Conservation (phyloP, 1,140 invertebrate species). For the Coptotermes formosanus region DNA sequence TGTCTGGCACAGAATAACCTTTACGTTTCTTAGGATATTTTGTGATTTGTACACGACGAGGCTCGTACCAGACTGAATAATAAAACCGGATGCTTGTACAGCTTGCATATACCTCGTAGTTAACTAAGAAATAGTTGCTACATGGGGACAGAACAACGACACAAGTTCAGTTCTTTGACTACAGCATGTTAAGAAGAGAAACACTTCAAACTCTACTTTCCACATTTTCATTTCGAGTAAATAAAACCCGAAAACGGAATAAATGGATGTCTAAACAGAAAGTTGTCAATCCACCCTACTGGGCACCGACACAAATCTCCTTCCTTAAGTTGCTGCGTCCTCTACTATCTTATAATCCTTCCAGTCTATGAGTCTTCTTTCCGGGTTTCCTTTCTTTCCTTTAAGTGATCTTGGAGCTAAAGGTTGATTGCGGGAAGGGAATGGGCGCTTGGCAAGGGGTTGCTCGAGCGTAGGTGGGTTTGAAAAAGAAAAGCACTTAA, state of each 20-base stretch:
- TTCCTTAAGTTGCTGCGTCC: neutral
- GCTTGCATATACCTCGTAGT: too few relatives aligned
- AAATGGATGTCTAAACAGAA: neutral
- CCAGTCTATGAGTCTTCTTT: neutral
- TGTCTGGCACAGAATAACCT: too few relatives aligned
- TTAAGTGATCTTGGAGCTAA: neutral
- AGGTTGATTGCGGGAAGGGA: neutral
- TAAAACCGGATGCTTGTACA: too few relatives aligned
- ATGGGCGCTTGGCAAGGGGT: neutral
- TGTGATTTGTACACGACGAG: too few relatives aligned
- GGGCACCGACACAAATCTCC: neutral
- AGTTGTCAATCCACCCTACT: neutral
- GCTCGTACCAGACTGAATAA: too few relatives aligned
- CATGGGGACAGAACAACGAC: too few relatives aligned
- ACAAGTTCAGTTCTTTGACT: too few relatives aligned
- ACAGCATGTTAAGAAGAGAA: too few relatives aligned
- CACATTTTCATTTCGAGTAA: too few relatives aligned
- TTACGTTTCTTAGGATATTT: too few relatives aligned
- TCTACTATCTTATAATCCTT: neutral
- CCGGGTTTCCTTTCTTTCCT: neutral
- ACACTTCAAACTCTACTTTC: too few relatives aligned
- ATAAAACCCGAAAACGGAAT: neutral
- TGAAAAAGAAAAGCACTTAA: slow-evolving; percentile 33
- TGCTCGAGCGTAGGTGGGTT: neutral
- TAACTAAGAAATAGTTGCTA: too few relatives aligned